These are phyloP conservation scores for Acanthaster planci DNA, from an alignment of 35 echinoderm and acorn worm species.

Conservation along the genomic window DNA sequence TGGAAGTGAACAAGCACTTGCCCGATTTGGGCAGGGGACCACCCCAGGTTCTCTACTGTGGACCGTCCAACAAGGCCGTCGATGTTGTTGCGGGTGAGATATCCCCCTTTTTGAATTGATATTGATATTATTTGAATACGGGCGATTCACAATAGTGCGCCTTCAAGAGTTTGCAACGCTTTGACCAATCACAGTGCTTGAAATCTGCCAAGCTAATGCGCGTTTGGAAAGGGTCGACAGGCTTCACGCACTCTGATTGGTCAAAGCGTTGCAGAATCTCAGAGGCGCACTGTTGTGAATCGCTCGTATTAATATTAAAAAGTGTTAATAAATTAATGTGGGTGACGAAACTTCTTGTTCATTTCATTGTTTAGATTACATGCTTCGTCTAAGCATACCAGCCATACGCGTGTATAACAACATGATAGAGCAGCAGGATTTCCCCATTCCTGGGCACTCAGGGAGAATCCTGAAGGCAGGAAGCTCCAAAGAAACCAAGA, in stretches of 20 bases:
- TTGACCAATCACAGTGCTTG: too few species aligned
- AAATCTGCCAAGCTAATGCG: too few species aligned
- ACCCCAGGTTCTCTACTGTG: constrained; percentile 74
- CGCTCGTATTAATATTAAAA: too few species aligned
- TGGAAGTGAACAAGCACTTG: constrained; percentile 51
- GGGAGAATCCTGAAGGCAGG: not conserved
- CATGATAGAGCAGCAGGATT: constrained; percentile 56
- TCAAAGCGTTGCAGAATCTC: too few species aligned
- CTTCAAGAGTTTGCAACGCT: too few species aligned
- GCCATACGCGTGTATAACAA: constrained; percentile 82
- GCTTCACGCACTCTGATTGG: too few species aligned
- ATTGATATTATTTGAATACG: too few species aligned
- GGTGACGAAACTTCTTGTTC: too few species aligned
- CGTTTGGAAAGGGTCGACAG: too few species aligned
- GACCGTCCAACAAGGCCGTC: constrained; percentile 85
- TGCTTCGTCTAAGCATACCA: constrained; percentile 60
- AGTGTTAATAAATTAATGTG: too few species aligned
- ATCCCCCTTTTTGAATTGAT: not conserved
- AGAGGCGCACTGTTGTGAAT: too few species aligned
- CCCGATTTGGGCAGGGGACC: constrained; percentile 27
- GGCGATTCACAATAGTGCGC: too few species aligned
- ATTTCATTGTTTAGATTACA: constrained; percentile 47
- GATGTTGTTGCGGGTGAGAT: constrained; percentile 77
- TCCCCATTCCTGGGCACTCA: constrained; percentile 62
- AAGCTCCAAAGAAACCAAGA: constrained; percentile 24